Evolutionary conservation across 1,140 invertebrate species (phyloP).

Genomic region (Philaenus spumarius): DNA sequence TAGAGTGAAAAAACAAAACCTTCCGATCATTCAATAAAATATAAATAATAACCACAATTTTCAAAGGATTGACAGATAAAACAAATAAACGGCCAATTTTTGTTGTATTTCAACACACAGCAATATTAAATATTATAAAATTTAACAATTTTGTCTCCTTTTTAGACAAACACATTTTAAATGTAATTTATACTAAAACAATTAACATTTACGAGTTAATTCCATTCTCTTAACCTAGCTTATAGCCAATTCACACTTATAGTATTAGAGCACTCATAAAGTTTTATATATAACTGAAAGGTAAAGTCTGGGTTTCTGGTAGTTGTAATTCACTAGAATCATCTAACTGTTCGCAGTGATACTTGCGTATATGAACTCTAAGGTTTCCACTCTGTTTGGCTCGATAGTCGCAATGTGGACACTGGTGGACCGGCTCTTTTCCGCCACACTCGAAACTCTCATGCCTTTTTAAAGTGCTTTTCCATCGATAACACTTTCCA

Average conservation of each 20-base stretch:
- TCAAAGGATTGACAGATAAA: no score
- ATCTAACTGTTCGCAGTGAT: no score
- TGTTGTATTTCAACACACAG: no score
- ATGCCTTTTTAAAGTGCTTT: conserved; percentile 70
- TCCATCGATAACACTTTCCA: conserved; percentile 74
- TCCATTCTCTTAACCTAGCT: no score
- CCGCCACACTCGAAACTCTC: conserved; percentile 83
- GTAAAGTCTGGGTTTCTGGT: no score
- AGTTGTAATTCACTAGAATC: no score
- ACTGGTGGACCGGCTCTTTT: conserved; percentile 74
- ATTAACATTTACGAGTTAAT: not conserved
- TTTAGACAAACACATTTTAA: conserved; percentile 3
- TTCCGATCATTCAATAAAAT: no score
- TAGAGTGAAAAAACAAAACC: no score
- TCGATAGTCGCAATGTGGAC: conserved; percentile 70
- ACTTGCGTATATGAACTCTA: conserved; percentile 56
- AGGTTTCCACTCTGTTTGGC: conserved; percentile 73
- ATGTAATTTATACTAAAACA: conserved; percentile 2
- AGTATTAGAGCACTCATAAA: no score
- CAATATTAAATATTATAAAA: not conserved
- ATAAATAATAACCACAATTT: no score
- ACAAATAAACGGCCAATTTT: no score
- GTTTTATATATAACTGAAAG: no score
- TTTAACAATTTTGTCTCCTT: conserved; percentile 1
- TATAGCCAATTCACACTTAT: conserved; percentile 16